Percentiles rank a stretch among this genome's conserved stretches.
phyloP scores from a whole-genome alignment of 2,113 vertebrate species.

The Sitta europaea region DNA sequence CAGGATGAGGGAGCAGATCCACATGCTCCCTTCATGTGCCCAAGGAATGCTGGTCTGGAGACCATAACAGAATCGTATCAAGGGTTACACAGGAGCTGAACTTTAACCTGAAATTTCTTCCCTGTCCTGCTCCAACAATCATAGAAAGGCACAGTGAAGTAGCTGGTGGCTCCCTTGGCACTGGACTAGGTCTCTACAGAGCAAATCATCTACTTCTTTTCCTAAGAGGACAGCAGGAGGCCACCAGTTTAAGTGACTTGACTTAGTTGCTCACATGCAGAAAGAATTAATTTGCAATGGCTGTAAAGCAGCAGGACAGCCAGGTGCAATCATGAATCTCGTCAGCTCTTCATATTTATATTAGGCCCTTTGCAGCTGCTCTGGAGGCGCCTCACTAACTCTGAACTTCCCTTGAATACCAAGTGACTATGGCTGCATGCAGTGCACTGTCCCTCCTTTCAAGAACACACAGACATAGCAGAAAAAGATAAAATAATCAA shows the following conservation, averaged over 20 bases:
- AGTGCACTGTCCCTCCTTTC: neutral
- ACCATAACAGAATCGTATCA: neutral
- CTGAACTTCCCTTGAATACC: conserved; percentile 49
- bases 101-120: neutral
- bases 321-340: conserved; percentile 63
- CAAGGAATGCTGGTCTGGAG: neutral
- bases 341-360: conserved; percentile 52
- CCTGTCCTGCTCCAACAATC: neutral
- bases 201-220: neutral
- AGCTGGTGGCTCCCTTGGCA: neutral
- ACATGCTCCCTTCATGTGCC: accelerated
- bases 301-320: conserved; percentile 59
- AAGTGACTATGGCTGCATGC: conserved; percentile 14
- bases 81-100: neutral
- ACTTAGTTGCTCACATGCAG: conserved; percentile 29
- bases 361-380: conserved; percentile 58
- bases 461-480: neutral
- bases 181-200: neutral
- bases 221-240: conserved; percentile 15
- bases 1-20: neutral
- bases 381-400: conserved; percentile 56
- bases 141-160: neutral
- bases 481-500: neutral
- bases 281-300: conserved; percentile 62
- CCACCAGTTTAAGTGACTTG: conserved; percentile 50